phyloP scores from a whole-genome alignment of 2,888 invertebrate genomes.

The Heteromurus nitidus region DNA sequence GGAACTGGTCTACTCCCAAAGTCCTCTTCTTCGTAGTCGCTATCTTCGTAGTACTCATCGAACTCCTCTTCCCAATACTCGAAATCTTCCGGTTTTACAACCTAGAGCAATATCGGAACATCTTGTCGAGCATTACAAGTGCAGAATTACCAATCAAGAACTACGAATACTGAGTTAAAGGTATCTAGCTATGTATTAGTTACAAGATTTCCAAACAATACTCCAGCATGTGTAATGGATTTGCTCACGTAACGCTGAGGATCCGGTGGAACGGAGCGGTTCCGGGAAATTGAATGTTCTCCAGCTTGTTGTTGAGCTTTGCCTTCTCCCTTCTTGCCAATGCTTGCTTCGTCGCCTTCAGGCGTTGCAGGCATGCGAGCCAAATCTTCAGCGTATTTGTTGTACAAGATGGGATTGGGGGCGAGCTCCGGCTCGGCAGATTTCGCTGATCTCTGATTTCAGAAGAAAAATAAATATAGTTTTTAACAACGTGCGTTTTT shows the following conservation, averaged over 20 bases:
- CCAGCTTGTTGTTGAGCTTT: slow-evolving; percentile 6
- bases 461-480: no score
- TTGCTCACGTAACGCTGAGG: slow-evolving; percentile 40
- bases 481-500: no score
- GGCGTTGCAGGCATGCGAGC: slow-evolving; percentile 74
- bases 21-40: slow-evolving; percentile 78
- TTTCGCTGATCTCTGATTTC: slow-evolving; percentile 70
- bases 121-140: no score
- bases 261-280: slow-evolving; percentile 70
- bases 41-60: slow-evolving; percentile 77
- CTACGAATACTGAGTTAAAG: no score
- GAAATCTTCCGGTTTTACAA: slow-evolving; percentile 78
- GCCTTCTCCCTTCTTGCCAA: slow-evolving; percentile 70
- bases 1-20: slow-evolving; percentile 84
- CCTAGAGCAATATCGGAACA: slow-evolving; percentile 14
- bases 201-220: not conserved
- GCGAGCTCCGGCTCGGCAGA: slow-evolving; percentile 71
- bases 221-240: not conserved
- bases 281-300: slow-evolving; percentile 65
- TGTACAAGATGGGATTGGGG: slow-evolving; percentile 80
- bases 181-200: slow-evolving; percentile 47
- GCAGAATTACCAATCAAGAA: no score
- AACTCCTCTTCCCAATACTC: slow-evolving; percentile 76
- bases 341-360: slow-evolving; percentile 75
- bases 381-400: slow-evolving; percentile 80